Evolutionary conservation across 2,113 vertebrate species (phyloP).

Genomic region (Myotis lucifugus): DNA sequence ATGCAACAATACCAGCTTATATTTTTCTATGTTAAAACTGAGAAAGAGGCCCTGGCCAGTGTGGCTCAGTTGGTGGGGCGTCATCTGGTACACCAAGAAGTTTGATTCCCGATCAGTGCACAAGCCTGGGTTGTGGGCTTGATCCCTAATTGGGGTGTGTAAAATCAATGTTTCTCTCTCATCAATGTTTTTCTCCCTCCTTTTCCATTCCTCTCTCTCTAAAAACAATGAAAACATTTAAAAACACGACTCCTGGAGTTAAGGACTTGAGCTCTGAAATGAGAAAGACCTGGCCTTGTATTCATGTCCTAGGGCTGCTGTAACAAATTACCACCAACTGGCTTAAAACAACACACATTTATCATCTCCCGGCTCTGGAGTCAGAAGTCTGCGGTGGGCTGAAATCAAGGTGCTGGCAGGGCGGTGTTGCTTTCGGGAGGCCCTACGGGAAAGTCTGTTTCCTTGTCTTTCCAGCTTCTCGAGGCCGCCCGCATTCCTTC

Average conservation of each 20-base stretch:
- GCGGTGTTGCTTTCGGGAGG: not conserved
- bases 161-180: not conserved
- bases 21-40: not conserved
- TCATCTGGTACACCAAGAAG: not conserved
- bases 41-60: too few species aligned
- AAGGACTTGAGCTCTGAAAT: not conserved
- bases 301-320: not conserved
- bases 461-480: not conserved
- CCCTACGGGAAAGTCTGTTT: not conserved
- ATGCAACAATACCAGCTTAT: not conserved
- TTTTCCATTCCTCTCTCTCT: not conserved
- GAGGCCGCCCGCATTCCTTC: not conserved
- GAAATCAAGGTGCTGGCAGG: not conserved
- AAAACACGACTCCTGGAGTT: not conserved
- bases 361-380: not conserved
- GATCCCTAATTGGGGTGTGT: not conserved
- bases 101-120: not conserved
- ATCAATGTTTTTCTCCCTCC: not conserved
- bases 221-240: not conserved
- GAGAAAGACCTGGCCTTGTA: not conserved
- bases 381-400: not conserved
- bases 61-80: not conserved
- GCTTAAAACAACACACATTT: not conserved
- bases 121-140: not conserved
- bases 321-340: not conserved